These are phyloP conservation scores for Heliconius himera DNA, from an alignment of 1,140 invertebrate species.

Conservation along the genomic window DNA sequence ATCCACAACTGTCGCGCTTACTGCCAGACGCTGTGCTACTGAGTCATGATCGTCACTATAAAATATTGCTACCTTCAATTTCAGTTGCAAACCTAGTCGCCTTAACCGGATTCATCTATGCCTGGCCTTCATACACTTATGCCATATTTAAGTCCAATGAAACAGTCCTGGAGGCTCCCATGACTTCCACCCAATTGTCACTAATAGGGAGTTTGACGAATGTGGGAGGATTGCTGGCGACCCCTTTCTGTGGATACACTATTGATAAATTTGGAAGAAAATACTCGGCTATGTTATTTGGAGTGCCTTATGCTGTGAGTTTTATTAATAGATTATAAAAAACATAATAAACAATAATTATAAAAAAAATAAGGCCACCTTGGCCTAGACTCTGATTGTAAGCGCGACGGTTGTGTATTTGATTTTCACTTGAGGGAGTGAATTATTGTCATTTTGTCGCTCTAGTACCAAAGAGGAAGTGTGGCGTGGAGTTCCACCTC, in stretches of 20 bases:
- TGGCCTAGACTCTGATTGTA: too few relatives aligned
- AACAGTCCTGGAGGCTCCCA: conserved; percentile 54
- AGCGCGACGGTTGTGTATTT: too few relatives aligned
- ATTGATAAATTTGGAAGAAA: conserved; percentile 61
- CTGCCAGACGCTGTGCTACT: too few relatives aligned
- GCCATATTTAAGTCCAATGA: conserved; percentile 58
- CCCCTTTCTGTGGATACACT: conserved; percentile 58
- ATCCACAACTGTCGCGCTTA: too few relatives aligned
- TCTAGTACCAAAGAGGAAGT: too few relatives aligned
- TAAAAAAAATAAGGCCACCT: too few relatives aligned
- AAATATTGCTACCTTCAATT: conserved; percentile 31
- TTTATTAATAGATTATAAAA: background rate
- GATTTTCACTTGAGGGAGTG: too few relatives aligned
- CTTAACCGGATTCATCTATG: conserved; percentile 61
- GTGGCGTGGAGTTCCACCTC: too few relatives aligned
- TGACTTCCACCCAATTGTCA: conserved; percentile 55
- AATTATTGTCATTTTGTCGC: too few relatives aligned
- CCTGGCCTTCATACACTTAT: conserved; percentile 67
- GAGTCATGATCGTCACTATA: background rate
- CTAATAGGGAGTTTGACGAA: conserved; percentile 64
- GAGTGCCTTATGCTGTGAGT: conserved; percentile 66
- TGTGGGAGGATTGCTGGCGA: conserved; percentile 57
- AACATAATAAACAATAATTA: too few relatives aligned
- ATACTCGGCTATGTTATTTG: conserved; percentile 64
- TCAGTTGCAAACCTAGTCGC: conserved; percentile 57